phyloP scores from a whole-genome alignment of 2,797 vertebrate genomes.

The Lacerta viridis region DNA sequence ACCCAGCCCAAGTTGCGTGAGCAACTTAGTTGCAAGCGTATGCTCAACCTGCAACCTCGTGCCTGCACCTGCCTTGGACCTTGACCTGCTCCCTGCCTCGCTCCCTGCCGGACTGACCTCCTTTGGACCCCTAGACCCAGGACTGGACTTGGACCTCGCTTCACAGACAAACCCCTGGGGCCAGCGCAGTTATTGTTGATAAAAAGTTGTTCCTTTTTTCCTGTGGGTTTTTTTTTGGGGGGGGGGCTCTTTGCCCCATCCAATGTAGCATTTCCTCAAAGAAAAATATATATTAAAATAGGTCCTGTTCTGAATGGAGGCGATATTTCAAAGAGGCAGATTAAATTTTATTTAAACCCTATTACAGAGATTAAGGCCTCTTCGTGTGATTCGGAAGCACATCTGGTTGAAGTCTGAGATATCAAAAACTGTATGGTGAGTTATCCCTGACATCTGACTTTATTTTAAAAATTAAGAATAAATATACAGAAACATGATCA shows the following conservation, averaged over 20 bases:
- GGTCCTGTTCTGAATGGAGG: neutral
- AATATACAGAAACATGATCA: neutral
- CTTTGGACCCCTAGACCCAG: too few relatives aligned
- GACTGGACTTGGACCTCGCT: too few relatives aligned
- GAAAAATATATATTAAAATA: neutral
- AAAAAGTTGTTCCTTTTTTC: neutral
- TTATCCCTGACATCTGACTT: slow-evolving; percentile 8
- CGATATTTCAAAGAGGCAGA: neutral
- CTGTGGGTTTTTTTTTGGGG: too few relatives aligned
- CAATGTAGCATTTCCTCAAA: neutral
- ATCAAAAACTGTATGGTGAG: neutral
- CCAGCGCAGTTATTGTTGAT: neutral
- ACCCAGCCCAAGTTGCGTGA: too few relatives aligned
- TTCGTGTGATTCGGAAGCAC: neutral
- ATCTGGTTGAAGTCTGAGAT: slow-evolving; percentile 14
- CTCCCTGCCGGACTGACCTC: too few relatives aligned
- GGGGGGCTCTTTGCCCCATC: neutral
- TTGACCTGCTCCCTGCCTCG: too few relatives aligned
- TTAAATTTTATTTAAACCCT: slow-evolving; percentile 11
- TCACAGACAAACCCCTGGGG: too few relatives aligned
- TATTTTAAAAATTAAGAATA: slow-evolving; percentile 1
- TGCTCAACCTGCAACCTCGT: too few relatives aligned
- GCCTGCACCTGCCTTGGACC: too few relatives aligned
- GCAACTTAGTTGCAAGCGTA: too few relatives aligned
- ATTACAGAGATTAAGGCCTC: neutral